Base-by-base conservation (phyloP, 2,888 invertebrate genomes). In the Polyommatus icarus region DNA sequence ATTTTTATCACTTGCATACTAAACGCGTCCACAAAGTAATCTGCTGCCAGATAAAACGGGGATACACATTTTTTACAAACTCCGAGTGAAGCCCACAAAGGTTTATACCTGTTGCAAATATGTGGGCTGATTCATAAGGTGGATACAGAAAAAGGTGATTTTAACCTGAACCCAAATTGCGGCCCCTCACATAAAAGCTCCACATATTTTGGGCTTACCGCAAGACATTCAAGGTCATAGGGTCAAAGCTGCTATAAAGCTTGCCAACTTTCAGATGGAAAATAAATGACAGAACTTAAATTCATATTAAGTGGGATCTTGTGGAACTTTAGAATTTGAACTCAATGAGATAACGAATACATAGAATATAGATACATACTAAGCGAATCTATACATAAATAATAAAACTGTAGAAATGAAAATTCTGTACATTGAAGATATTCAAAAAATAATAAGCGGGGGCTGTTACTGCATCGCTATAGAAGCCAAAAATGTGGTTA, bases 51-150 rank as follows among this genome's bases (percentile, higher is more conserved):
- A 40, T 46, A 71, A 72, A 73, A 46, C 24, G 46, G 73, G 46
- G 24, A 46, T 20, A 71, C 18, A 15, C 71, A 40, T 73, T 73
- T 40, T 40, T 20, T 73, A 24, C 40, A 3, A 46, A 3, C 73
- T 20, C 40, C 40, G 12, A 67, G 6, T 18, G 67, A 67, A 73
- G 6, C 20, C 73, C 73, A 12, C 10, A 24, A 73, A 46, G 40
- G 46, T 73, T 73, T 73, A 73, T 73, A 73, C 73, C 73, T 73
- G 73, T 40, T 46, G 46, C 40, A 73, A 73, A 73, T 46, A 73
- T 73, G 46, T 73, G 40, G 73, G 40, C 73, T 73, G 73, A 73
- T 46, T 73, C 73, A 73, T 73, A 73, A 12, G 46, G 20, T 20
- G 46, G 72, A 46, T 46, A 40, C 73, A 40, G 20, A 40, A 40